Base-by-base conservation (phyloP, 1,140 invertebrate genomes). In the Heliothis subflexa region DNA sequence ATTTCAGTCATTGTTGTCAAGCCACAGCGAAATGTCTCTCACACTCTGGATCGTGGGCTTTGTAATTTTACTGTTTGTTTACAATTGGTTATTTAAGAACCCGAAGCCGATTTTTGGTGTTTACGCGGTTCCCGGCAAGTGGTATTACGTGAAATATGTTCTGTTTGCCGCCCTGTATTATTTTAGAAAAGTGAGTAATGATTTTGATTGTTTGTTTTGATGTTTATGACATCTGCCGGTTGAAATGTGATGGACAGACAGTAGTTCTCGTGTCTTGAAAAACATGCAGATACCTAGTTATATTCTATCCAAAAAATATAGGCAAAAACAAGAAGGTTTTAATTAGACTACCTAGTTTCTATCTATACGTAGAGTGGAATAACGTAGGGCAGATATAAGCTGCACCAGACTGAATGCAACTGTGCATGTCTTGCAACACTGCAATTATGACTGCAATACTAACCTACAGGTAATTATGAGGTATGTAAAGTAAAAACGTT, bases 61-160 rank as follows among this genome's bases (percentile, higher is more conserved):
- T 9, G 16, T 84, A 11, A 73, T 89, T 12, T n/a, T 84, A 81
- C 74, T 89, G 75, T 57, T 88, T 14, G 68, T 88, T 28, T 85
- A 89, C 25, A 73, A 74, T 18, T 52, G 85, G 4, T 81, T 79
- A 40, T 81, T 78, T 25, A 89, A 92, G 78, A 88, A 95, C 52
- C 94, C 95, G 1, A 81, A 92, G 54, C 95, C 95, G 5, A 95
- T 96, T n/a, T 94, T 95, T 55, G 96, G 95, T 3, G 89, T 96
- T 10, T 97, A 97, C 84, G 88, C 91, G 3, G 94, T 95, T 76
- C 95, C 95, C 0, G 96, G 96, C 57, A 96, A 95, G 87, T 96
- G 95, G 95, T 97, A 96, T 88, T 95, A 95, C 78, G 73, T 96
- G 10, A 97, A 97, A 91, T 96, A 96, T 89, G 85, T 90, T 0